phyloP scores from a whole-genome alignment of 2,888 invertebrate genomes.

The Charanyca ferruginea region DNA sequence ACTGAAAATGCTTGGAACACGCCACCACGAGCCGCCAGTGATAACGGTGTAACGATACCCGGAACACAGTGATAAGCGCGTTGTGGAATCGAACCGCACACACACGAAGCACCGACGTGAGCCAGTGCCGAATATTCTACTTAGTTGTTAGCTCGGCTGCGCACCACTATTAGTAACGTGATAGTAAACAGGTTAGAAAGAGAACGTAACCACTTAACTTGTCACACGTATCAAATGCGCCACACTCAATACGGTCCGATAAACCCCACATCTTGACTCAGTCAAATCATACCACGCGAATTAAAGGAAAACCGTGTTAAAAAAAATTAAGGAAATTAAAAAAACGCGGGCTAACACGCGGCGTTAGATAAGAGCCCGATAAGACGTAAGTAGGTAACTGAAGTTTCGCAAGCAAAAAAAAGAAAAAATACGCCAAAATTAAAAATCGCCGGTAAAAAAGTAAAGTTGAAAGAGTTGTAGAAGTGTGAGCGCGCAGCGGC shows the following conservation, averaged over 20 bases:
- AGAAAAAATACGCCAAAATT: conserved; percentile 41
- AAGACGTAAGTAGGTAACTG: conserved; percentile 53
- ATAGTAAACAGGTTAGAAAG: conserved; percentile 29
- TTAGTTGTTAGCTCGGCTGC: conserved; percentile 16
- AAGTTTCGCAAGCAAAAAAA: conserved; percentile 74
- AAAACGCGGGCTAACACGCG: conserved; percentile 52
- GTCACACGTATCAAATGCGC: conserved; percentile 13
- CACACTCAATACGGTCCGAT: conserved; percentile 1
- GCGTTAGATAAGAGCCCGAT: conserved; percentile 71
- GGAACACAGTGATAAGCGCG: conserved; percentile 66
- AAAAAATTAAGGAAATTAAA: conserved; percentile 5
- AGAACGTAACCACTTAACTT: conserved; percentile 23
- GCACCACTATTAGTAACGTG: conserved; percentile 20
- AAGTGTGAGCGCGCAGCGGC: conserved; percentile 74
- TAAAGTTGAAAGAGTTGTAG: too few relatives aligned
- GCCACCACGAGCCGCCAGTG: conserved; percentile 59
- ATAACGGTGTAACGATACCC: conserved; percentile 66
- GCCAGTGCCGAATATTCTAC: conserved; percentile 39
- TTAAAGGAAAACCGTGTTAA: background rate
- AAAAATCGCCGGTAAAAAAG: conserved; percentile 51
- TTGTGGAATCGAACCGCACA: conserved; percentile 41
- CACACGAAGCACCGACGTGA: conserved; percentile 47
- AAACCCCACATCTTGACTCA: background rate
- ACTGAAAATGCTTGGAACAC: conserved; percentile 61
- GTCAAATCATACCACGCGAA: too few relatives aligned